Evolutionary conservation across 1,140 invertebrate genomes (phyloP), one percentile per base, ranked within the genome.

Genomic region (Stenopsyche tienmushanensis): DNA sequence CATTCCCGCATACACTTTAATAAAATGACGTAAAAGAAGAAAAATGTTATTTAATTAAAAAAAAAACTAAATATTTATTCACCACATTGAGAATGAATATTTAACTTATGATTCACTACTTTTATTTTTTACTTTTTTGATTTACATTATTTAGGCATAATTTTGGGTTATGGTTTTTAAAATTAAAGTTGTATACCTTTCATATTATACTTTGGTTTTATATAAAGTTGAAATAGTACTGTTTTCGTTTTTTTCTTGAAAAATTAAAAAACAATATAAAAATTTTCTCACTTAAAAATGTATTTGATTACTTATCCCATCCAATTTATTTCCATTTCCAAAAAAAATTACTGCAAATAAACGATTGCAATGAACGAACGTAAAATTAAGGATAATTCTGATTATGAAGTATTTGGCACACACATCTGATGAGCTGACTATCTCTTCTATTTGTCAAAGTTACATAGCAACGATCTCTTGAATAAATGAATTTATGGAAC

Each of bases 71-170:
- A 60, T 60, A 60, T 60, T 60, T 47, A 49, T 60, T 60, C 57
- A 60, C 57, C 57, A 60, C 57, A 60, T 60, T 60, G 57, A 60
- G 57, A 60, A 49, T 47, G 57, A 60, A 60, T 60, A 57, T 57
- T 57, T 57, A n/a, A 10, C 15, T 39, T 18, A 25, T 20, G 29
- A 57, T 42, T n/a, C 18, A 20, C 34, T 42, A 23, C 2, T 57
- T 21, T 26, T 18, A 41, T 57, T 57, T 39, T 50, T 29, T 29
- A 9, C 23, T 39, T 42, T 42, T 15, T 21, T 57, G 29, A 13
- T 34, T 34, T 34, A 13, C 13, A 34, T 34, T 42, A n/a, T 57
- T 57, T 42, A 42, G 54, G 1, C 2, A 7, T 53, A 26, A 18
- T 20, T 50, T 53, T 53, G 50, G 24, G 50, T 57, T 42, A 23